phyloP scores from a whole-genome alignment of 2,797 vertebrate genomes.

The Triplophysa bombifrons region DNA sequence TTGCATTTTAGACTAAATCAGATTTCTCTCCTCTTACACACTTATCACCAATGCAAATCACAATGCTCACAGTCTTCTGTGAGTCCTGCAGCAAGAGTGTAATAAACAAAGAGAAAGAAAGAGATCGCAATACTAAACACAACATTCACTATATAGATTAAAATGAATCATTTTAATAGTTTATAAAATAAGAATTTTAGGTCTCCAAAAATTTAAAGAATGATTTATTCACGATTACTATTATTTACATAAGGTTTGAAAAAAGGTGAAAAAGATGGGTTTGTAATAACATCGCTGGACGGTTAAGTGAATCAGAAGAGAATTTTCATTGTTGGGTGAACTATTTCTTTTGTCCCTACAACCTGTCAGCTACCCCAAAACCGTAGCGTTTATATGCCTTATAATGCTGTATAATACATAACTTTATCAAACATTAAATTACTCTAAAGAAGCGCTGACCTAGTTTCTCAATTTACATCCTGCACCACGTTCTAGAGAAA shows the following conservation, averaged over 20 bases:
- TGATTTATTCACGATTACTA: too few species aligned
- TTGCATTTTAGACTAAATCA: constrained; percentile 28
- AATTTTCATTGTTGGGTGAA: too few species aligned
- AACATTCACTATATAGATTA: neutral
- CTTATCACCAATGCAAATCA: constrained; percentile 13
- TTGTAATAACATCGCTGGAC: too few species aligned
- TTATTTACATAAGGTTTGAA: too few species aligned
- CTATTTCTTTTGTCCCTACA: too few species aligned
- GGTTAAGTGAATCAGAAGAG: too few species aligned
- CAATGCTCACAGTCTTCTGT: neutral
- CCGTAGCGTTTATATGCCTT: too few species aligned
- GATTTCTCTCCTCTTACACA: constrained; percentile 4
- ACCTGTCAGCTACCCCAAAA: too few species aligned
- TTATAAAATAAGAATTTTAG: too few species aligned
- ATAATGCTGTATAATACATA: neutral
- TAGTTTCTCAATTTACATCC: neutral
- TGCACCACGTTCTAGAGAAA: neutral
- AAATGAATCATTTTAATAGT: neutral
- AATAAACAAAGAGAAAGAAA: constrained; percentile 4
- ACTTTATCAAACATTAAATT: neutral
- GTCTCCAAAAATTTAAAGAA: too few species aligned
- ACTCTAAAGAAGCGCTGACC: neutral
- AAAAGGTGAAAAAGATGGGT: too few species aligned
- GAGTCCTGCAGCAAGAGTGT: neutral
- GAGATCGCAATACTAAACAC: constrained; percentile 1